phyloP scores from a whole-genome alignment of 2,113 vertebrate species.

The Petrocephalus zakoni region DNA sequence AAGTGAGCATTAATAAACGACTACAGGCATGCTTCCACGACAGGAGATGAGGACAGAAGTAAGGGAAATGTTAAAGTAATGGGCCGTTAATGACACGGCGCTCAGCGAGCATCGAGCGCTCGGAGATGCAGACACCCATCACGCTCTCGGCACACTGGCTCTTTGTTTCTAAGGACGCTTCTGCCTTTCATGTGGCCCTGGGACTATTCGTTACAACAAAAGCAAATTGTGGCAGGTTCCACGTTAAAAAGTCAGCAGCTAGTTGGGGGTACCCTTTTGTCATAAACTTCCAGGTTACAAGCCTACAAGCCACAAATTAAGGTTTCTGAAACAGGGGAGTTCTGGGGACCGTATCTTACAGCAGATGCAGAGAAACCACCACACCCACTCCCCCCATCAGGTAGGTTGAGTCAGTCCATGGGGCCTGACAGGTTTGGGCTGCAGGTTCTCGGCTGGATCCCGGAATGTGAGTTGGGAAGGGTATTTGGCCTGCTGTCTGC shows the following conservation, averaged over 20 bases:
- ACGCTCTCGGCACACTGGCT: conserved; percentile 54
- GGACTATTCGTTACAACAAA: conserved; percentile 54
- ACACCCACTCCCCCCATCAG: background rate
- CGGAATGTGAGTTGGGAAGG: background rate
- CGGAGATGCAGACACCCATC: conserved; percentile 47
- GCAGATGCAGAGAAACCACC: background rate
- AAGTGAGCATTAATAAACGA: background rate
- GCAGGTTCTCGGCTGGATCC: background rate
- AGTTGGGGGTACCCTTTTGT: background rate
- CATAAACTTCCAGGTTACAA: background rate
- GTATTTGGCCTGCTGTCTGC: background rate
- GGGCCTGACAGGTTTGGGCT: background rate
- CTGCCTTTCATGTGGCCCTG: conserved; percentile 73
- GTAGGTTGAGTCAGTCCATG: background rate
- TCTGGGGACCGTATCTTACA: background rate
- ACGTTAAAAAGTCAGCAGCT: background rate
- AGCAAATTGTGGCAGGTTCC: background rate
- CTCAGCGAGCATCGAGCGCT: background rate
- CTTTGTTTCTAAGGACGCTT: conserved; percentile 62
- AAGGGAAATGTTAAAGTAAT: conserved; percentile 56
- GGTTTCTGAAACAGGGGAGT: background rate
- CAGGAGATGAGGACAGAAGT: background rate
- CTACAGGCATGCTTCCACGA: background rate
- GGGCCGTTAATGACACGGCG: conserved; percentile 54
- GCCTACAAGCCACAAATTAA: background rate